Percentiles rank a stretch among this genome's conserved stretches.
Evolutionary conservation across 2,888 invertebrate species (phyloP).

Genomic region (Melieria crassipennis): DNA sequence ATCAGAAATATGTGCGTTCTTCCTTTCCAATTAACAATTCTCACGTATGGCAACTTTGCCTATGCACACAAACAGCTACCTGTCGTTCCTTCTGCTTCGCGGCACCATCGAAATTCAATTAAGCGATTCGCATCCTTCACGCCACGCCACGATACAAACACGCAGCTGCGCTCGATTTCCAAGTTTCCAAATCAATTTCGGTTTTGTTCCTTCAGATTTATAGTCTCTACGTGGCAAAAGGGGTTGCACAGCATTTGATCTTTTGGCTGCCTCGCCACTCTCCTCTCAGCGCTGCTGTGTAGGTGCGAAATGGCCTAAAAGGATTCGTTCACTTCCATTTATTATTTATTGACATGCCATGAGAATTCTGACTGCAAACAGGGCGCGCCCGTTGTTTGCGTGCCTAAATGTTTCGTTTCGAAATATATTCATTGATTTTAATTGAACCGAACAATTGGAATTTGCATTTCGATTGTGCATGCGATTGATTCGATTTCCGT

Average conservation of each 20-base stretch:
- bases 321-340: conserved; percentile 21
- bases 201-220: conserved; percentile 11
- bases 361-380: no score
- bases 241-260: conserved; percentile 25
- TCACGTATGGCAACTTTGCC: no score
- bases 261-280: no score
- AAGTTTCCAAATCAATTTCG: conserved; percentile 1
- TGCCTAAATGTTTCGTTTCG: no score
- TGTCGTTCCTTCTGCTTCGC: no score
- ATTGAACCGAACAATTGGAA: neutral
- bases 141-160: neutral
- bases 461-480: neutral
- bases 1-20: no score
- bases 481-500: conserved; percentile 33
- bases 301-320: neutral
- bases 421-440: no score
- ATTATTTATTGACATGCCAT: neutral
- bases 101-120: conserved; percentile 13
- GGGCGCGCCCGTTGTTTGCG: no score
- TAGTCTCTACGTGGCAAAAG: conserved; percentile 27
- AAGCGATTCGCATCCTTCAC: conserved; percentile 20
- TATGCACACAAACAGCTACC: no score
- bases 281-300: no score
- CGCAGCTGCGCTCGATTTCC: neutral
- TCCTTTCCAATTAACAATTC: no score